Conservation (phyloP, 2,113 vertebrate species). For the Conger conger region DNA sequence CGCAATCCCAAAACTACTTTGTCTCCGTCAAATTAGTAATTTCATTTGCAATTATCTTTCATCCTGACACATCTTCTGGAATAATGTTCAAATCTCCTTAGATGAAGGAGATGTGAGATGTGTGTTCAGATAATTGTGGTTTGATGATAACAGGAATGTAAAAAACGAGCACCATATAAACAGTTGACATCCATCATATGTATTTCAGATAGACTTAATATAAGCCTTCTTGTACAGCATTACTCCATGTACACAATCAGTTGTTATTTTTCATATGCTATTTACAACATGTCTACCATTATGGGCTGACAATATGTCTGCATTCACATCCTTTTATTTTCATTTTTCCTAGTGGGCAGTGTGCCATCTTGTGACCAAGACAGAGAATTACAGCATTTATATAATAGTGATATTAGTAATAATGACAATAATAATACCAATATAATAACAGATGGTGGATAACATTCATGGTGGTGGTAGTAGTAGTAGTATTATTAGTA, state of each 20-base stretch:
- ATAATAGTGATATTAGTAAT: neutral
- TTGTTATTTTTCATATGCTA: neutral
- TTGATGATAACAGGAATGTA: neutral
- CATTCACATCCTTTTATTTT: constrained; percentile 18
- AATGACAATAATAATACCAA: neutral
- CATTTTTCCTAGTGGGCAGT: constrained; percentile 31
- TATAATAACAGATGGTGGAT: neutral
- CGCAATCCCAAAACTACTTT: constrained; percentile 2
- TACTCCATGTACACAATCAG: neutral
- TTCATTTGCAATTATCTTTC: constrained; percentile 30
- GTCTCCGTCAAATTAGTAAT: constrained; percentile 22
- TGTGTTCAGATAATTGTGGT: neutral
- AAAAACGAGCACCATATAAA: neutral
- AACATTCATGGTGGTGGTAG: too few relatives aligned
- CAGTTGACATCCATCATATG: neutral
- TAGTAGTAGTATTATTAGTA: neutral
- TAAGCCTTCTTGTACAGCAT: neutral
- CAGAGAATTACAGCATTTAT: constrained; percentile 27
- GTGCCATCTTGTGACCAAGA: constrained; percentile 47
- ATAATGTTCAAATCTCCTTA: constrained; percentile 4
- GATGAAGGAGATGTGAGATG: neutral
- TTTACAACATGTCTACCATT: neutral
- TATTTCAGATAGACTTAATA: neutral
- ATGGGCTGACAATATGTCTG: neutral
- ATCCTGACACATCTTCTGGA: constrained; percentile 16